phyloP scores from a whole-genome alignment of 2,797 vertebrate species.

The Rhinoraja longicauda region DNA sequence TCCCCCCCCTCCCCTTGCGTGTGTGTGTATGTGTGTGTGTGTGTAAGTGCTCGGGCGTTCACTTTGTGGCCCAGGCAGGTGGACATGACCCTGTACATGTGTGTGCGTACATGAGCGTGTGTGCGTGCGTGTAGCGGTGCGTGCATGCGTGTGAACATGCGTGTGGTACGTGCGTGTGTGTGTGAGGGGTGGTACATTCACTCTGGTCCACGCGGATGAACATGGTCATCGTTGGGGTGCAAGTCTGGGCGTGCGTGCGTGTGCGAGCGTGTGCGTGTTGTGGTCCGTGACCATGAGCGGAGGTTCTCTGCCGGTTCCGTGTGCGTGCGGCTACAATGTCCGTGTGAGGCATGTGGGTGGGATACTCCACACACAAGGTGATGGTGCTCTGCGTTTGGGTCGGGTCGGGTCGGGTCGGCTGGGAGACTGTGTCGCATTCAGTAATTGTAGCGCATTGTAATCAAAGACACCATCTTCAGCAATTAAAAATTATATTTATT shows the following conservation, averaged over 20 bases:
- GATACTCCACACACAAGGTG: slow-evolving; percentile 1
- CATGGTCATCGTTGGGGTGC: not conserved
- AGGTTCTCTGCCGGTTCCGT: not conserved
- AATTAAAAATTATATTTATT: slow-evolving; percentile 38
- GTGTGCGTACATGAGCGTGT: too few relatives aligned
- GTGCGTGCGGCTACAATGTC: not conserved
- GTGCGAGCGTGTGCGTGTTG: not conserved
- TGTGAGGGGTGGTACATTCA: too few relatives aligned
- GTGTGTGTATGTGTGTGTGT: too few relatives aligned
- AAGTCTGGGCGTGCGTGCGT: not conserved
- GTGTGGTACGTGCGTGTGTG: too few relatives aligned
- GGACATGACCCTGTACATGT: too few relatives aligned
- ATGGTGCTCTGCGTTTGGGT: not conserved
- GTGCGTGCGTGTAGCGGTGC: too few relatives aligned
- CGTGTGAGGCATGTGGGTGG: too few relatives aligned
- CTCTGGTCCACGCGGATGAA: not conserved
- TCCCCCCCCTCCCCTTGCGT: too few relatives aligned
- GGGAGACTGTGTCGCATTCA: not conserved
- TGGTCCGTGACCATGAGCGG: not conserved
- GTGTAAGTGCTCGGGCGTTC: too few relatives aligned
- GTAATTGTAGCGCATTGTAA: slow-evolving; percentile 13
- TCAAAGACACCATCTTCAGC: slow-evolving; percentile 19
- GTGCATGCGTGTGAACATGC: too few relatives aligned
- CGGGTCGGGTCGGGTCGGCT: not conserved
- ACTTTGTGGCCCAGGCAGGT: too few relatives aligned